These are phyloP conservation scores for Zygogramma bicolorata DNA, from an alignment of 2,888 invertebrate genomes.

Conservation along the genomic window DNA sequence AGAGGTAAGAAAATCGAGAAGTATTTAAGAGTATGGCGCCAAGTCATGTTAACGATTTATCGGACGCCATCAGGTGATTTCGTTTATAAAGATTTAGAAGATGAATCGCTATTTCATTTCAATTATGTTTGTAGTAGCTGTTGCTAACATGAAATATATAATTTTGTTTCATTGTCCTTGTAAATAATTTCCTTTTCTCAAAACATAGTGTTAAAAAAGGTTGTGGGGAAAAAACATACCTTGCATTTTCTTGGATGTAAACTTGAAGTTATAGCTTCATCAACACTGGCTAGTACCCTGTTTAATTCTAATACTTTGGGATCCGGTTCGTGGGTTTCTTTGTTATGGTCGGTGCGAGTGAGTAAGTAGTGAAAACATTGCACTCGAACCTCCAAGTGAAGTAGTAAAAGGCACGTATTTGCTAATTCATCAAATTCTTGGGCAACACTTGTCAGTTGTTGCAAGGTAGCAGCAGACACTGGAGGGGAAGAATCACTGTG, in stretches of 20 bases:
- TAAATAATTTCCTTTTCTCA: background rate
- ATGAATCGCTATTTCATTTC: no score
- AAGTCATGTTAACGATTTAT: no score
- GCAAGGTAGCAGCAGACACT: slow-evolving; percentile 72
- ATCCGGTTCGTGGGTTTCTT: slow-evolving; percentile 83
- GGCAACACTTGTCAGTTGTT: slow-evolving; percentile 78
- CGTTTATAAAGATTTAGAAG: no score
- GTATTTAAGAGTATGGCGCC: no score
- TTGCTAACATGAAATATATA: no score
- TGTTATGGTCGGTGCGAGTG: slow-evolving; percentile 68
- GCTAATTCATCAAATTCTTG: slow-evolving; percentile 89
- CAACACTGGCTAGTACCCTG: slow-evolving; percentile 81
- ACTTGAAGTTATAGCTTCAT: slow-evolving; percentile 81
- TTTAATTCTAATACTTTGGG: slow-evolving; percentile 82
- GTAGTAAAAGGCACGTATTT: slow-evolving; percentile 89
- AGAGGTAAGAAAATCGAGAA: no score
- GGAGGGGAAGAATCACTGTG: slow-evolving; percentile 58
- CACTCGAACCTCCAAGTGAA: slow-evolving; percentile 94
- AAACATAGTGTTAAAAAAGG: no score
- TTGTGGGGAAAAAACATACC: slow-evolving; percentile 67
- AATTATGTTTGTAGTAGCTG: no score
- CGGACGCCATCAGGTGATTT: no score
- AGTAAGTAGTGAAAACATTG: slow-evolving; percentile 94
- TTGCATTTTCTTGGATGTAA: slow-evolving; percentile 83
- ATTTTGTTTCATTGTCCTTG: background rate